A percentile compares a stretch with the other conserved stretches of the same genome.
Evolutionary conservation across 2,888 invertebrate genomes (phyloP).

Genomic region (Ornithoptera alexandrae): DNA sequence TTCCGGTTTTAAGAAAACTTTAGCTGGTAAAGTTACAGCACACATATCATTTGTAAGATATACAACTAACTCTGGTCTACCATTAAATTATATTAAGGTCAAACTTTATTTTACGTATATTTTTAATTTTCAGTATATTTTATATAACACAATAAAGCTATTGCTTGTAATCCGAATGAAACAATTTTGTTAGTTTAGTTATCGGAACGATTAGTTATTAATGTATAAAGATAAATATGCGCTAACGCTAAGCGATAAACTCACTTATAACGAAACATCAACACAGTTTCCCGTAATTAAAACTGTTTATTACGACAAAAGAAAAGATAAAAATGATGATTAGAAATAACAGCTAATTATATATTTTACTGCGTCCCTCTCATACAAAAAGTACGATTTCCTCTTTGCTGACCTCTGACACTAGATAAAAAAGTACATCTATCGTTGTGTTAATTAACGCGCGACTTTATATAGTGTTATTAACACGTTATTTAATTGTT

Average conservation of each 20-base stretch:
- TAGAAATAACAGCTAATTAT: constrained; percentile 54
- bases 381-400: constrained; percentile 51
- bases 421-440: constrained; percentile 50
- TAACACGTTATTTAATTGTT: constrained; percentile 8
- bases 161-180: background rate
- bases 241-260: constrained; percentile 54
- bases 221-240: constrained; percentile 52
- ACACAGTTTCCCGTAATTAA: constrained; percentile 70
- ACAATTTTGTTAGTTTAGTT: background rate
- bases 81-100: no score
- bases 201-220: constrained; percentile 28
- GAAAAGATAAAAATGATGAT: constrained; percentile 66
- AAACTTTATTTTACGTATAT: no score
- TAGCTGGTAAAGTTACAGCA: no score
- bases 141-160: background rate
- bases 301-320: constrained; percentile 53
- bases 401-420: constrained; percentile 71
- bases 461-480: constrained; percentile 12
- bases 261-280: constrained; percentile 50
- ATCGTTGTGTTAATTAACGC: constrained; percentile 57
- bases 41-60: no score
- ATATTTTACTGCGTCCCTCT: constrained; percentile 44
- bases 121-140: background rate
- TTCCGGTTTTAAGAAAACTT: no score
- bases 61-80: no score